Percentiles rank a stretch among this genome's conserved stretches.
Evolutionary conservation across 2,113 vertebrate species (phyloP).

Genomic region (Scartelaos histophorus): DNA sequence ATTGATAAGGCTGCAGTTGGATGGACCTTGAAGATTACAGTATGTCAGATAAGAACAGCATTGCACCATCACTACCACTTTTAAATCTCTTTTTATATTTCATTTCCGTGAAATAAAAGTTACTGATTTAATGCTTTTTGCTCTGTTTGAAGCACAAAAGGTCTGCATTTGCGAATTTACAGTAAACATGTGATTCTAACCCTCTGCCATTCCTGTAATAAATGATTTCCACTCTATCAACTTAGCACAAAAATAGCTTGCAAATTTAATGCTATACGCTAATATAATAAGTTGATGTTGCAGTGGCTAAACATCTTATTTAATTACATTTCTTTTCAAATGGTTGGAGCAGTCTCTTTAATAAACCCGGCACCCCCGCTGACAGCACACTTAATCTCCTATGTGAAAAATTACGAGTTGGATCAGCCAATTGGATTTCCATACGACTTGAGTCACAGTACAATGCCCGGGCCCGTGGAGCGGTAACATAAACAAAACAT

Average conservation of each 20-base stretch:
- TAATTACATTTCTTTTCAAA: slow-evolving; percentile 16
- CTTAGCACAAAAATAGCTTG: neutral
- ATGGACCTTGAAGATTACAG: slow-evolving; percentile 4
- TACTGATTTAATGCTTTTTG: neutral
- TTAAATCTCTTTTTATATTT: neutral
- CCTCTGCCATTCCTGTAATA: neutral
- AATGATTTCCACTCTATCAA: neutral
- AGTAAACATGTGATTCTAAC: neutral
- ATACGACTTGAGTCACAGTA: neutral
- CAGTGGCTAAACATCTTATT: slow-evolving; percentile 6
- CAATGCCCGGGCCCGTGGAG: neutral
- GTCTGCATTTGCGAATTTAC: neutral
- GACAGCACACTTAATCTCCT: slow-evolving; percentile 5
- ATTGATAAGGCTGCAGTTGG: slow-evolving; percentile 15
- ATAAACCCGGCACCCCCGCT: neutral
- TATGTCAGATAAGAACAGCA: neutral
- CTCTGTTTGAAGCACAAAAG: neutral
- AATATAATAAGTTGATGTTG: slow-evolving; percentile 10
- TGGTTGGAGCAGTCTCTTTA: neutral
- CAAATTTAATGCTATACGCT: slow-evolving; percentile 1
- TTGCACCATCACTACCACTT: neutral
- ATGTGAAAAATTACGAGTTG: neutral
- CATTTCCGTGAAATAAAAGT: neutral
- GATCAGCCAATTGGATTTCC: neutral
- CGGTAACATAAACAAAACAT: neutral